phyloP scores from a whole-genome alignment of 2,888 invertebrate species.

The Phyto melanocephala region DNA sequence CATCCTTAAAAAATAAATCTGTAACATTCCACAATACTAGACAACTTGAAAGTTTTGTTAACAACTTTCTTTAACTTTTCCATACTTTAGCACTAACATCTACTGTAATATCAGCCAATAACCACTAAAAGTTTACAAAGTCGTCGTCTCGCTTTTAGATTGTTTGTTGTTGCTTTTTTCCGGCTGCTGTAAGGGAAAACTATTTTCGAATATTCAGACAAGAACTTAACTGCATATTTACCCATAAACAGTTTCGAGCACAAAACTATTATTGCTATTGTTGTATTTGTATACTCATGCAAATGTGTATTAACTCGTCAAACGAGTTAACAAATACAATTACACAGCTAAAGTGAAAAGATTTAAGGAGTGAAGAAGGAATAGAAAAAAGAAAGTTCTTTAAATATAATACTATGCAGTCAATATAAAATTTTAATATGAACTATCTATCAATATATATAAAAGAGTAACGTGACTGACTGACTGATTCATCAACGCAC shows the following conservation, averaged over 20 bases:
- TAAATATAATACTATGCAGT: background rate
- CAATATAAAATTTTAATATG: too few relatives aligned
- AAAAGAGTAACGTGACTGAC: too few relatives aligned
- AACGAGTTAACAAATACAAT: slow-evolving; percentile 26
- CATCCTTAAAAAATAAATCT: too few relatives aligned
- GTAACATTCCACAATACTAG: background rate
- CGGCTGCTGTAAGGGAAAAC: slow-evolving; percentile 6
- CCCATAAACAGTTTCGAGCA: slow-evolving; percentile 52
- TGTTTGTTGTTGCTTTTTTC: slow-evolving; percentile 9
- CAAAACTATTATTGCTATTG: slow-evolving; percentile 44
- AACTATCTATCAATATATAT: too few relatives aligned
- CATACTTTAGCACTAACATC: background rate
- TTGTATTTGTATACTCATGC: background rate
- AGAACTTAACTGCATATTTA: slow-evolving; percentile 49
- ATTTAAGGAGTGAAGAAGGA: background rate
- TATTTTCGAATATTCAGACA: slow-evolving; percentile 16
- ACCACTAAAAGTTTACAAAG: slow-evolving; percentile 45
- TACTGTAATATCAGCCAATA: slow-evolving; percentile 7
- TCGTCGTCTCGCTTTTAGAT: slow-evolving; percentile 36
- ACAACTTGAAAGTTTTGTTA: slow-evolving; percentile 21
- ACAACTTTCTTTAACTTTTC: slow-evolving; percentile 35
- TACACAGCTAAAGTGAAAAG: slow-evolving; percentile 45
- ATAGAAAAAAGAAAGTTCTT: background rate
- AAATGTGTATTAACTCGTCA: background rate
- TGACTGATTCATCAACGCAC: too few relatives aligned